Percentiles rank a stretch among this genome's conserved stretches.
phyloP scores from a whole-genome alignment of 2,888 invertebrate genomes.

The Actias luna region DNA sequence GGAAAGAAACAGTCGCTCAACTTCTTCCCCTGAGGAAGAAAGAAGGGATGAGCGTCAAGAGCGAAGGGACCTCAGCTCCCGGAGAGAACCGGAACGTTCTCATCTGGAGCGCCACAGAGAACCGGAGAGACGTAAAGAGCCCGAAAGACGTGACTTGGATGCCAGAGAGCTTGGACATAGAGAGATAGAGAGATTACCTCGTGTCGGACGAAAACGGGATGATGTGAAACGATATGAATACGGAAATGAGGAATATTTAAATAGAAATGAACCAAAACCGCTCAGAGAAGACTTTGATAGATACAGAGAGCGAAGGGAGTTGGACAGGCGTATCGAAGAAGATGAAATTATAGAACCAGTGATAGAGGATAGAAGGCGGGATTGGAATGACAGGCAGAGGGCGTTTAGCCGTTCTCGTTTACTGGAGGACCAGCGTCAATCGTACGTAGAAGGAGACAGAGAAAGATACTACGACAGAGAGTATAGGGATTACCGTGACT shows the following conservation, averaged over 20 bases:
- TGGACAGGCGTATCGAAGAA: conserved; percentile 72
- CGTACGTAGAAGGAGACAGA: conserved; percentile 67
- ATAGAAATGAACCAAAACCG: conserved; percentile 65
- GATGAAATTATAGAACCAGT: conserved; percentile 75
- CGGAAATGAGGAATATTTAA: conserved; percentile 70
- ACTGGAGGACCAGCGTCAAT: conserved; percentile 71
- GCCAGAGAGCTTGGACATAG: conserved; percentile 55
- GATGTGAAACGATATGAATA: conserved; percentile 71
- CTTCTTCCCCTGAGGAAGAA: conserved; percentile 80
- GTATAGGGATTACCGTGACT: conserved; percentile 68
- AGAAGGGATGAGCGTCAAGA: conserved; percentile 74
- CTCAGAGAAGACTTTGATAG: conserved; percentile 67
- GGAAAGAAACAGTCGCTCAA: conserved; percentile 77
- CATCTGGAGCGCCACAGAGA: conserved; percentile 62
- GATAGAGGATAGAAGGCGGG: conserved; percentile 66
- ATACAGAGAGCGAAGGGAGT: conserved; percentile 66
- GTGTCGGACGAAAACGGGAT: conserved; percentile 71
- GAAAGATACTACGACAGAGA: conserved; percentile 72
- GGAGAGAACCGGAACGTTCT: conserved; percentile 73
- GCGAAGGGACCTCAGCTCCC: conserved; percentile 67
- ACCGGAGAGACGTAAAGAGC: conserved; percentile 62
- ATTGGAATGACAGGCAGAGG: conserved; percentile 71
- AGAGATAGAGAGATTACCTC: conserved; percentile 71
- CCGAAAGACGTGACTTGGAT: conserved; percentile 59
- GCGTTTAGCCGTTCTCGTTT: conserved; percentile 75